Base-by-base conservation (phyloP, 37 sponge, comb jelly and placozoan species). In the Eunapius fragilis region DNA sequence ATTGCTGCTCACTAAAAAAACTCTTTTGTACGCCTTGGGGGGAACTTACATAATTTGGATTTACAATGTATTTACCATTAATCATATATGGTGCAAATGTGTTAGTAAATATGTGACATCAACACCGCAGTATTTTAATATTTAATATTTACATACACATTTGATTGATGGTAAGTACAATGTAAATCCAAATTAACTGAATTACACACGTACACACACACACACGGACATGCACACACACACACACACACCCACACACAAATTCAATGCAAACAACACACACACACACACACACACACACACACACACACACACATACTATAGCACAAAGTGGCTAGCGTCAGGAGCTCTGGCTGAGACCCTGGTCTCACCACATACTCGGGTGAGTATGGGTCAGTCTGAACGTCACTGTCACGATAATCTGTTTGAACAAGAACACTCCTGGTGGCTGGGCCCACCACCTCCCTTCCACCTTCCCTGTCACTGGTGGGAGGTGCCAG, bases 371-470 rank as follows among this genome's bases (percentile, higher is more conserved):
- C 84, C 48, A 92, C 91, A 69, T 92, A 92, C 82, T 94, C 95
- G 17, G 98, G 95, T 10, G 91, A 87, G 91, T 92, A 98, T 35
- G 98, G 98, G 24, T 98, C 97, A 24, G 98, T 98, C 89, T 98
- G 98, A 9, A 96, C 80, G 81, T 98, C 98, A 70, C 93, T 95
- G 68, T 98, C 98, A 31, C 96, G 80, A 67, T 90, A 92, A 85
- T 95, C 96, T 19, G 96, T 95, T 86, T 95, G 96, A 19, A 90
- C 89, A n/a, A 45, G 22, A 28, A 91, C 86, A 27, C 82, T 81
- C 38, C 87, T 91, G 0, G 91, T 94, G 3, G 4, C 19, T 12
- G 92, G 89, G 28, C 33, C 74, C 38, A 70, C 27, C 0, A 12
- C 31, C 68, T 74, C 75, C 26, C 75, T 69, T 0, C 68, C 33